phyloP scores from a whole-genome alignment of 2,888 invertebrate species.

The Leucoma salicis region DNA sequence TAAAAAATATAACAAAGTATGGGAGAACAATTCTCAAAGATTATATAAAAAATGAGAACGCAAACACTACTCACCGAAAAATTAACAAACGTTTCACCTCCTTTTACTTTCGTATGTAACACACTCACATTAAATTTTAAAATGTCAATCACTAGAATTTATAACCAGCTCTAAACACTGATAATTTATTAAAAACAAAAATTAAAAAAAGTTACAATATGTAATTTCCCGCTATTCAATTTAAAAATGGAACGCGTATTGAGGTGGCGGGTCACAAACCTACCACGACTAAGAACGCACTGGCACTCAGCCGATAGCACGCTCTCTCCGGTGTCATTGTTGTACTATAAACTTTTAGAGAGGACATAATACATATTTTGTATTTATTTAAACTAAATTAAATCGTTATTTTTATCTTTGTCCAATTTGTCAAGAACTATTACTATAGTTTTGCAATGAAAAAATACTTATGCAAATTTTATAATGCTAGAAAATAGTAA shows the following conservation, averaged over 20 bases:
- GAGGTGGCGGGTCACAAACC: constrained; percentile 45
- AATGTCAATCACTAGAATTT: background rate
- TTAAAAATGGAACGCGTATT: constrained; percentile 45
- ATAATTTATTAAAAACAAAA: constrained; percentile 9
- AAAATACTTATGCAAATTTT: too few relatives aligned
- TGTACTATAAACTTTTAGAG: constrained; percentile 52
- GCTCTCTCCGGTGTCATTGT: constrained; percentile 58
- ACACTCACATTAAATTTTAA: constrained; percentile 41
- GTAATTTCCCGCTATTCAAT: constrained; percentile 48
- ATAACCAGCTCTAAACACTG: constrained; percentile 18
- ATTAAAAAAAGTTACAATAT: constrained; percentile 9
- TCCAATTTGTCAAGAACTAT: background rate
- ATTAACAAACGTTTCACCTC: constrained; percentile 62
- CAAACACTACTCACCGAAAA: constrained; percentile 55
- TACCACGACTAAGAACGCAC: constrained; percentile 50
- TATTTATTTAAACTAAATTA: background rate
- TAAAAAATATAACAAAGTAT: too few relatives aligned
- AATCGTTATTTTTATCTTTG: background rate
- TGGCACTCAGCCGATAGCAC: constrained; percentile 52
- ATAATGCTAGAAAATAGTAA: too few relatives aligned
- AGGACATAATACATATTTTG: constrained; percentile 16
- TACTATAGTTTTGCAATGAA: too few relatives aligned
- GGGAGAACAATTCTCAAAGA: background rate
- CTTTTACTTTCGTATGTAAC: constrained; percentile 62
- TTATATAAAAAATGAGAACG: constrained; percentile 34